Base-by-base conservation (phyloP, 2,113 vertebrate species). In the Motacilla alba region DNA sequence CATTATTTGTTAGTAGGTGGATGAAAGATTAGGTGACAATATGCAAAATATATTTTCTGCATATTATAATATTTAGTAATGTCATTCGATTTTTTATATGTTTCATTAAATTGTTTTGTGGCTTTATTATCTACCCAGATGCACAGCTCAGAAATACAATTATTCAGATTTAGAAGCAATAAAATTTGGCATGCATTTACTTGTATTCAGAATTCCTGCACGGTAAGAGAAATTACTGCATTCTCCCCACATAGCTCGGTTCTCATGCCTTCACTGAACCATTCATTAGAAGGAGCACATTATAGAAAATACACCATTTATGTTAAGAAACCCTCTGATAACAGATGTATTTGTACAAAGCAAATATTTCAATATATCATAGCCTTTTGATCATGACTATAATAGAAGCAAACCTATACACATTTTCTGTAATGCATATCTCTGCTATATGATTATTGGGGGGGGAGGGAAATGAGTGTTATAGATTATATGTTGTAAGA, bases 71-170 rank as follows among this genome's bases (percentile, higher is more conserved):
- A 98, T 98, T 98, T 98, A 98, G 98, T 97, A 98, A 98, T 97
- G 98, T 98, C 96, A 97, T 98, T 98, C 97, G 97, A 98, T 98
- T 98, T 98, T 98, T 98, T 98, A 98, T 98, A 98, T 98, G 98
- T 98, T 98, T 98, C 98, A 98, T 98, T 98, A 98, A 98, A 98
- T 98, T 98, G 98, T 98, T 98, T 98, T 98, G 98, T 98, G 97
- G 96, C 97, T 98, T 98, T 98, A 98, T 98, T 98, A 98, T 98
- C 98, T 98, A 98, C 97, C 97, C 98, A 98, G 98, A 98, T 98
- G 98, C 98, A 98, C 97, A 97, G 98, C 97, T 96, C 97, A 98
- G 98, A 98, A 98, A 98, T 98, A 98, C 98, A 98, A 98, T 98
- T 98, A 98, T 98, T 98, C 98, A 98, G 97, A 98, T 98, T 98